Percentiles rank a stretch among this genome's conserved stretches.
phyloP scores from a whole-genome alignment of 2,113 vertebrate genomes.

The Thunnus thynnus region DNA sequence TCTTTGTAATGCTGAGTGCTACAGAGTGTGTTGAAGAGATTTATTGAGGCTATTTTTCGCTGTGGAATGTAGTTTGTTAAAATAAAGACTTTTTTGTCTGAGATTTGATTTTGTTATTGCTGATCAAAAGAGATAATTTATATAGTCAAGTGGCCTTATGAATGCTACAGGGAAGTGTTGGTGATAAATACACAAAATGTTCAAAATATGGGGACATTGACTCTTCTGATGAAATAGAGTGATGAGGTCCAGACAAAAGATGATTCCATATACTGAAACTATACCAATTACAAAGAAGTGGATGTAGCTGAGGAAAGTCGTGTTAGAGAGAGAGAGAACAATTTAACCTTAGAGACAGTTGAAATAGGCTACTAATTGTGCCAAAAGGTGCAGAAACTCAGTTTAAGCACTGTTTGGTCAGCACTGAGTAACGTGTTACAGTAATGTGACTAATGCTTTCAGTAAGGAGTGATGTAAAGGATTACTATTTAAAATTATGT shows the following conservation, averaged over 20 bases:
- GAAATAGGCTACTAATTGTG: no score
- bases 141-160: neutral
- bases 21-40: neutral
- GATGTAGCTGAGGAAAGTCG: neutral
- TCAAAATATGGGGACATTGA: neutral
- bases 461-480: no score
- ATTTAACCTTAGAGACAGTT: no score
- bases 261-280: neutral
- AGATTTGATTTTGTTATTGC: neutral
- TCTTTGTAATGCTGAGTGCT: conserved; percentile 26
- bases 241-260: neutral
- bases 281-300: neutral
- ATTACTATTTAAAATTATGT: no score
- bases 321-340: no score
- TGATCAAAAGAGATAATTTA: neutral
- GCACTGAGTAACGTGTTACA: no score
- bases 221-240: neutral
- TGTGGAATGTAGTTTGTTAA: neutral
- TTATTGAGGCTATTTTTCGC: neutral
- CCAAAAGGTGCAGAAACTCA: no score
- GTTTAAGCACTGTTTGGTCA: no score
- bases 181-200: neutral
- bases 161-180: no score
- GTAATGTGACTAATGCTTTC: no score
- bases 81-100: no score